These are phyloP conservation scores for Bombus balteatus DNA, from an alignment of 1,140 invertebrate genomes.

Conservation along the genomic window DNA sequence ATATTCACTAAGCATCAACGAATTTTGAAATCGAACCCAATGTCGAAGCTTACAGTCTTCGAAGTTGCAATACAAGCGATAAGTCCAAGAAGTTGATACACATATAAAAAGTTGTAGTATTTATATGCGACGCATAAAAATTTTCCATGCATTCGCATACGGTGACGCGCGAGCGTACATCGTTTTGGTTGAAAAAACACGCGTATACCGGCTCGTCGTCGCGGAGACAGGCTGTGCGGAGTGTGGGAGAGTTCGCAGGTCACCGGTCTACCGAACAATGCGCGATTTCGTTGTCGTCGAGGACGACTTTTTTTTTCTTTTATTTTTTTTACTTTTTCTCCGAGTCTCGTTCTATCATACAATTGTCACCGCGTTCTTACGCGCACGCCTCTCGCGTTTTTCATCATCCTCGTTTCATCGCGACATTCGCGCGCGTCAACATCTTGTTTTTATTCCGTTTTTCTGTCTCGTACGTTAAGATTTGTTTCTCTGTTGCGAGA, in stretches of 20 bases:
- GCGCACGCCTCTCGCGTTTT: constrained; percentile 11
- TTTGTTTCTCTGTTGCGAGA: not conserved
- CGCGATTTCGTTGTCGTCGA: constrained; percentile 71
- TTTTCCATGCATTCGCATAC: not conserved
- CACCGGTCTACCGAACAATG: constrained; percentile 78
- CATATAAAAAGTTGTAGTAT: not conserved
- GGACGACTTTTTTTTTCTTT: constrained; percentile 62
- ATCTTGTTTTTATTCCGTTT: not conserved
- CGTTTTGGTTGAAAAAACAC: constrained; percentile 44
- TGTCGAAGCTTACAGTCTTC: not conserved
- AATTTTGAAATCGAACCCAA: too few relatives aligned
- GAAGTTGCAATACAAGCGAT: not conserved
- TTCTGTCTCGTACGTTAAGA: not conserved
- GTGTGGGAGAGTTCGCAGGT: constrained; percentile 81
- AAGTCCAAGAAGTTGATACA: not conserved
- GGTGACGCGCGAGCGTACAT: not conserved
- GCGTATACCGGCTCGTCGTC: not conserved
- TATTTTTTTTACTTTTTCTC: constrained; percentile 46
- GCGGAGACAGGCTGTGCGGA: constrained; percentile 37
- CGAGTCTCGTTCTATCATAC: constrained; percentile 54
- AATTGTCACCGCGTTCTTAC: constrained; percentile 59
- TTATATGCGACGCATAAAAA: not conserved
- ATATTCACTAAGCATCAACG: too few relatives aligned
- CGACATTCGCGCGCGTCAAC: not conserved
- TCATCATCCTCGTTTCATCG: constrained; percentile 9